Evolutionary conservation across 2,113 vertebrate genomes (phyloP).

Genomic region (Pantherophis guttatus): DNA sequence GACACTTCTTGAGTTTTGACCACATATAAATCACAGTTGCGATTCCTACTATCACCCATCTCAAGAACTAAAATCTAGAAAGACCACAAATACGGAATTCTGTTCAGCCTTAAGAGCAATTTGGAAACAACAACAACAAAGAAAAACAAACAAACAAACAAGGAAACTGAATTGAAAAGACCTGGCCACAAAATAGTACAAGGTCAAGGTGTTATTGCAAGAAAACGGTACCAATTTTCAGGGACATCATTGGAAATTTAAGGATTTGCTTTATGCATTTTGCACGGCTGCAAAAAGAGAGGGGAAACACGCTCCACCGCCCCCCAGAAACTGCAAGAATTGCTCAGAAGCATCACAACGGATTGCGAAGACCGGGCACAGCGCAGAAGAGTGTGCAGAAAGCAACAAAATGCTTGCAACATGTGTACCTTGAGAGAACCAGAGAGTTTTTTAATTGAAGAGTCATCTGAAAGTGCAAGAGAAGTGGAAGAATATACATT

Average conservation of each 20-base stretch:
- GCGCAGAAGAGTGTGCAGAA: neutral
- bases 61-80: neutral
- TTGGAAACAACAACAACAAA: too few relatives aligned
- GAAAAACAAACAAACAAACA: neutral
- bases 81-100: neutral
- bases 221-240: neutral
- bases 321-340: neutral
- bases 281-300: neutral
- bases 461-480: conserved; percentile 76
- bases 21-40: neutral
- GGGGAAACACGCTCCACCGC: neutral
- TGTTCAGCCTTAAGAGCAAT: neutral
- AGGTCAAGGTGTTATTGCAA: neutral
- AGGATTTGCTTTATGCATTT: neutral
- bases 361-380: neutral
- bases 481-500: neutral
- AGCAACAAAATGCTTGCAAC: too few relatives aligned
- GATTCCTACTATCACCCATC: neutral
- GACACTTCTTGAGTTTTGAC: neutral
- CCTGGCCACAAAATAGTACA: neutral
- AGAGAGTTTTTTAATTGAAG: conserved; percentile 79
- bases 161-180: neutral
- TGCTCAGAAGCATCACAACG: neutral
- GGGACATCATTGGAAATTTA: neutral
- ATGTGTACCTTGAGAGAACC: conserved; percentile 71